Evolutionary conservation across 2,888 invertebrate genomes (phyloP).

Genomic region (Dicycla oo): DNA sequence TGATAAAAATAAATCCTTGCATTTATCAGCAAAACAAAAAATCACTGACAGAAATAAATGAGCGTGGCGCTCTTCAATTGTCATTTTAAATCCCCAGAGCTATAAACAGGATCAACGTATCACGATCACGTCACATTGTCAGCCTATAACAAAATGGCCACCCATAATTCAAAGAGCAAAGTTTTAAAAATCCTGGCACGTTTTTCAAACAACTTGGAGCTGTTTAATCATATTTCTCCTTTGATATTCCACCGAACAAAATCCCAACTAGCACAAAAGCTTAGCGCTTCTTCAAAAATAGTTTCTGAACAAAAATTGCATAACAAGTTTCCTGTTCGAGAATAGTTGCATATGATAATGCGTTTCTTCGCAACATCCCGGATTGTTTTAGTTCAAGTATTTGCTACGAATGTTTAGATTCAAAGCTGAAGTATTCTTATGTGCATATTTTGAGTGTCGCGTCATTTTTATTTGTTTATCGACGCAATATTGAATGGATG

Average conservation of each 20-base stretch:
- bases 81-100: constrained; percentile 46
- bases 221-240: constrained; percentile 61
- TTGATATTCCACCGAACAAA: constrained; percentile 61
- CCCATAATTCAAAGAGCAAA: constrained; percentile 44
- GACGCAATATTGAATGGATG: constrained; percentile 3
- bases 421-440: constrained; percentile 50
- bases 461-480: constrained; percentile 39
- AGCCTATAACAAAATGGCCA: constrained; percentile 30
- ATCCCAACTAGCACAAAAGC: constrained; percentile 59
- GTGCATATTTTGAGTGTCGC: constrained; percentile 35
- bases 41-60: constrained; percentile 37
- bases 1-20: constrained; percentile 22
- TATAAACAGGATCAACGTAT: constrained; percentile 48
- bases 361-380: constrained; percentile 57
- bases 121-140: constrained; percentile 23
- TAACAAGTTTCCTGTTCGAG: constrained; percentile 61
- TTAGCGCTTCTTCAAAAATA: constrained; percentile 64
- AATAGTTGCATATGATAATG: constrained; percentile 66
- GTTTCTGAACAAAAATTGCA: constrained; percentile 66
- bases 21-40: constrained; percentile 42
- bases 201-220: constrained; percentile 47
- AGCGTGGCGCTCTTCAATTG: constrained; percentile 43
- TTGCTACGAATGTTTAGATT: constrained; percentile 58
- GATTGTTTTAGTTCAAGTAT: constrained; percentile 63
- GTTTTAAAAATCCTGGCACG: constrained; percentile 28